Evolutionary conservation across 1,140 invertebrate genomes (phyloP), one percentile per base, ranked within the genome.

Genomic region (Physella acuta): DNA sequence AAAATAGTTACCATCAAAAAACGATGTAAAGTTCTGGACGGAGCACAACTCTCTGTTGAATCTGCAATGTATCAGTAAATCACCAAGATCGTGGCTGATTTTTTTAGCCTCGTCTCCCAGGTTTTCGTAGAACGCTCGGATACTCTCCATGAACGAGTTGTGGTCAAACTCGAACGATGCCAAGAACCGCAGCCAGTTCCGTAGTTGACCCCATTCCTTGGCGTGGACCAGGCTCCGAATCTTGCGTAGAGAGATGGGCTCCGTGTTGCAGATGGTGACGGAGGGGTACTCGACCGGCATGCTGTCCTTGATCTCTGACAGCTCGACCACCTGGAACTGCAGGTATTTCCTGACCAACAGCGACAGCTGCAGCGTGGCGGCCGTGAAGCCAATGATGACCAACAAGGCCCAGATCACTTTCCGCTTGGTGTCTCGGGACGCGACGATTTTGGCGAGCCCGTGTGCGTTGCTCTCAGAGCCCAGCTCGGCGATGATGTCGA

Each of bases 231-330:
- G 34, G 28, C 52, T 52, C 0, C 71, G 76, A 49, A 79, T 55
- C 61, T 80, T 79, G 8, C 56, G 3, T 24, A 77, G 62, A 26
- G 81, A 82, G 28, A 79, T 76, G n/a, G 81, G 75, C 36, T 77
- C 77, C n/a, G 76, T 82, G 65, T 82, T 82, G 71, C 81, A 82
- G 33, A 82, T 71, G 24, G 81, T 79, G 3, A 82, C 74, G 1
- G 81, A 75, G 11, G 81, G 81, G 63, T 79, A 81, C 61, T 81
- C 81, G 30, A 82, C 80, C 3, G 78, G 78, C 80, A 82, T 82
- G 53, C 77, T 77, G 60, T 80, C 78, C 56, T 80, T 81, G 71
- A 82, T 81, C 70, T 81, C 75, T 0, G 78, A 80, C 14, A 82
- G 76, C 64, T 82, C 80, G n/a, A 82, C 79, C 3, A 82, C 80